A percentile compares a stretch with the other conserved stretches of the same genome.
These are phyloP conservation scores for Pelodiscus sinensis DNA, from an alignment of 2,113 vertebrate species.

Conservation along the genomic window DNA sequence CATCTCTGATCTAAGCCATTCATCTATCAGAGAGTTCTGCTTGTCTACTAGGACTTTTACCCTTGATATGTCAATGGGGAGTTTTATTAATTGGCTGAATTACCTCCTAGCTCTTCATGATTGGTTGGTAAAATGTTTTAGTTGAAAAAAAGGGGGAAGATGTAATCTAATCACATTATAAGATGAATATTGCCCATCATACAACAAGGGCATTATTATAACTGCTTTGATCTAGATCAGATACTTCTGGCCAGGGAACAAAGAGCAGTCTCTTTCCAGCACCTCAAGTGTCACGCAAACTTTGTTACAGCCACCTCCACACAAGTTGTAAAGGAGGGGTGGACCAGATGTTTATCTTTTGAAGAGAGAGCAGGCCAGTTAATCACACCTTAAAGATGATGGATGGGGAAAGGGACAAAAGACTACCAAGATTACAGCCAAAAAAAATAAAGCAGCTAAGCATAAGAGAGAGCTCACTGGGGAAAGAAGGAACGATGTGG, in stretches of 20 bases:
- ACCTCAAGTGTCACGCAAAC: accelerated
- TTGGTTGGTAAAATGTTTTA: neutral
- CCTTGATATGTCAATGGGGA: neutral
- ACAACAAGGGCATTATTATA: neutral
- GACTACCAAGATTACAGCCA: neutral
- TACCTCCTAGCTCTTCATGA: neutral
- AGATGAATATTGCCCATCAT: neutral
- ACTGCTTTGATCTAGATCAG: neutral
- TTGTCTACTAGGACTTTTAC: constrained; percentile 22
- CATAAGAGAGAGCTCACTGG: no score
- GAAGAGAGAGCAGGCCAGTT: accelerated
- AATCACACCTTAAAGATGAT: neutral
- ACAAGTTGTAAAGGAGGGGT: neutral
- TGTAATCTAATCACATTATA: neutral
- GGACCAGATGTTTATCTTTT: neutral
- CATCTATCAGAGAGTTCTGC: neutral
- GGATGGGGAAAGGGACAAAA: neutral
- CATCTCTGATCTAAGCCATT: neutral
- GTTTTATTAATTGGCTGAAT: constrained; percentile 26
- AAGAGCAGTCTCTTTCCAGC: neutral
- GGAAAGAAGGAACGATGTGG: neutral
- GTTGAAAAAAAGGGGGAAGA: neutral
- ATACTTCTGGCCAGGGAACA: neutral
- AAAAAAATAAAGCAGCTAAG: no score
- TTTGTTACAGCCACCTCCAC: neutral